Conservation (phyloP, 2,888 invertebrate species). For the Serripes groenlandicus region DNA sequence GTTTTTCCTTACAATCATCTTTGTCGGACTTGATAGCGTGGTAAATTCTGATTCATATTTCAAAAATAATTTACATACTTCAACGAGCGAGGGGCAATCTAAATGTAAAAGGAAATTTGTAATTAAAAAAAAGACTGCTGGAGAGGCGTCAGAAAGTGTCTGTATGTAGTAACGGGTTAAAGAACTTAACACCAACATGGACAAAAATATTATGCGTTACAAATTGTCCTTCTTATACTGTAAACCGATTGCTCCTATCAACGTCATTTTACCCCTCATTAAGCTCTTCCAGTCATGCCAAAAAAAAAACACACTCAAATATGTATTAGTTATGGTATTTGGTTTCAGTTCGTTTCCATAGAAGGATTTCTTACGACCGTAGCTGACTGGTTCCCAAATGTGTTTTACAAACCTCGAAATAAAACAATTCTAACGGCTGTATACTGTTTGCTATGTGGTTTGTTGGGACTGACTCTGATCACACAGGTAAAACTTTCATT, state of each 20-base stretch:
- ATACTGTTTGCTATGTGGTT: conserved; percentile 95
- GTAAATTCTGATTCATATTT: neutral
- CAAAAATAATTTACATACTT: neutral
- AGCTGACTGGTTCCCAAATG: conserved; percentile 97
- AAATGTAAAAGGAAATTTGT: neutral
- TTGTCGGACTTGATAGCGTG: too few relatives aligned
- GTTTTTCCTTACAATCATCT: conserved; percentile 50
- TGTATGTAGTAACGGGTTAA: neutral
- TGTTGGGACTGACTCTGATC: conserved; percentile 92
- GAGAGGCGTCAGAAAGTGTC: neutral
- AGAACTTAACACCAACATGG: neutral
- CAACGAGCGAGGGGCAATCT: neutral
- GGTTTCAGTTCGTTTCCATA: conserved; percentile 93
- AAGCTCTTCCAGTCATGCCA: neutral
- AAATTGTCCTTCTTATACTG: neutral
- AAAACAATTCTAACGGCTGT: conserved; percentile 97
- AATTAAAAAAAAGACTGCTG: neutral
- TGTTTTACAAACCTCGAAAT: conserved; percentile 87
- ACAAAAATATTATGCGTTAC: neutral
- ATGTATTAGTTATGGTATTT: neutral
- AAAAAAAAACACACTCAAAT: neutral
- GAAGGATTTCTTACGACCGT: conserved; percentile 98
- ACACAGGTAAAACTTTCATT: conserved; percentile 85
- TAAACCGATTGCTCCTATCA: neutral
- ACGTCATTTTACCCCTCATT: too few relatives aligned